Conservation (phyloP, 2,113 vertebrate genomes). For the Campylomormyrus numenius region DNA sequence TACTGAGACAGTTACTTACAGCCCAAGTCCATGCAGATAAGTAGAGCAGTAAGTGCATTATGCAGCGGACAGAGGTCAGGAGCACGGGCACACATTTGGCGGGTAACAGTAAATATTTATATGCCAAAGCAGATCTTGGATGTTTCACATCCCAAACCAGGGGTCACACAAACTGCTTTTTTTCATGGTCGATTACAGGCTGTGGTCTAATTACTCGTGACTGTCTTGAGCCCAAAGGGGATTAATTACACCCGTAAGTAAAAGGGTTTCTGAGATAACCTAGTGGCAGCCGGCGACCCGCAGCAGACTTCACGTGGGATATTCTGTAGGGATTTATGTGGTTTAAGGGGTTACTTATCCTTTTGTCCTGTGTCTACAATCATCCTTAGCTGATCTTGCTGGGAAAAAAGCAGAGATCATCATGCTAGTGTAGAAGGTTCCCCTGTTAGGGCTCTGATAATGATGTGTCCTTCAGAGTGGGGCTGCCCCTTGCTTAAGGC, state of each 20-base stretch:
- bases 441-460: not conserved
- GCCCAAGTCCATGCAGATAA: not conserved
- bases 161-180: not conserved
- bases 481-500: not conserved
- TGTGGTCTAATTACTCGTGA: slow-evolving; percentile 12
- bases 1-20: not conserved
- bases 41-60: not conserved
- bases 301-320: not conserved
- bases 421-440: not conserved
- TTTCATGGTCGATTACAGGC: not conserved
- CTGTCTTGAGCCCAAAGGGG: not conserved
- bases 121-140: not conserved
- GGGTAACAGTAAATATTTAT: not conserved
- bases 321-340: not conserved
- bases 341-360: not conserved
- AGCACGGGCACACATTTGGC: not conserved
- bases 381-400: not conserved
- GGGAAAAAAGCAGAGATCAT: not conserved
- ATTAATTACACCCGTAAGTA: not conserved
- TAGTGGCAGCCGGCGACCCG: not conserved
- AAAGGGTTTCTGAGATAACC: not conserved
- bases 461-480: not conserved
- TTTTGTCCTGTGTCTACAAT: not conserved
- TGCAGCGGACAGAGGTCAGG: not conserved
- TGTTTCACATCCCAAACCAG: not conserved